These are phyloP conservation scores for Oncorhynchus keta DNA, from an alignment of 2,113 vertebrate genomes.

Conservation along the genomic window DNA sequence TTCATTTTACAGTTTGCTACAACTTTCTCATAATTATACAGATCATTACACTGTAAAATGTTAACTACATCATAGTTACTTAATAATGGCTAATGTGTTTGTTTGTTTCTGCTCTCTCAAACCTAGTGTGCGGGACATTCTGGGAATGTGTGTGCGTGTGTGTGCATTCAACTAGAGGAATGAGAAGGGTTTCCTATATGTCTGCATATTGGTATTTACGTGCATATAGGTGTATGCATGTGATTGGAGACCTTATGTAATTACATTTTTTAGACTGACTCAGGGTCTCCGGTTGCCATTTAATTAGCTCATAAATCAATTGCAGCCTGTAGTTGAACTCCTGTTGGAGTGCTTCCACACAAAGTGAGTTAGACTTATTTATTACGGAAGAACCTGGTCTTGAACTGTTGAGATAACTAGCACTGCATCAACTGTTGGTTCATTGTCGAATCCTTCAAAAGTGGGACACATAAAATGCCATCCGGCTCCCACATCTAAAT, in stretches of 20 bases:
- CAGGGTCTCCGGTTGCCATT: slow-evolving; percentile 29
- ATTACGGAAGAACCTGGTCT: slow-evolving; percentile 5
- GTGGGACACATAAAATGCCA: not conserved
- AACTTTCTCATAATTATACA: too few relatives aligned
- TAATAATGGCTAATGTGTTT: too few relatives aligned
- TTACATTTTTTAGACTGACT: not conserved
- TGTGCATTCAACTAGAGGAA: not conserved
- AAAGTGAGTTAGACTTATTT: slow-evolving; percentile 15
- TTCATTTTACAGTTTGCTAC: too few relatives aligned
- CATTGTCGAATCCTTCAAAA: not conserved
- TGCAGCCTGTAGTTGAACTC: slow-evolving; percentile 33
- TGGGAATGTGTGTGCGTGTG: not conserved
- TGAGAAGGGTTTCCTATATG: not conserved
- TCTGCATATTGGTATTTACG: not conserved
- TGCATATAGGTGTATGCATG: not conserved
- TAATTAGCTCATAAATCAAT: slow-evolving; percentile 45
- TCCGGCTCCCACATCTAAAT: not conserved
- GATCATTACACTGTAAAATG: too few relatives aligned
- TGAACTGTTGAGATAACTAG: not conserved
- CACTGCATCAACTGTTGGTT: not conserved
- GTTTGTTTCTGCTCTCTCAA: too few relatives aligned
- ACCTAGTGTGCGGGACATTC: not conserved
- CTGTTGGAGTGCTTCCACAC: slow-evolving; percentile 16
- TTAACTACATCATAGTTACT: too few relatives aligned
- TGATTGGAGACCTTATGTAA: not conserved